Evolutionary conservation across 2,797 vertebrate genomes (phyloP), one percentile per base, ranked within the genome.

Genomic region (Trematomus bernacchii): DNA sequence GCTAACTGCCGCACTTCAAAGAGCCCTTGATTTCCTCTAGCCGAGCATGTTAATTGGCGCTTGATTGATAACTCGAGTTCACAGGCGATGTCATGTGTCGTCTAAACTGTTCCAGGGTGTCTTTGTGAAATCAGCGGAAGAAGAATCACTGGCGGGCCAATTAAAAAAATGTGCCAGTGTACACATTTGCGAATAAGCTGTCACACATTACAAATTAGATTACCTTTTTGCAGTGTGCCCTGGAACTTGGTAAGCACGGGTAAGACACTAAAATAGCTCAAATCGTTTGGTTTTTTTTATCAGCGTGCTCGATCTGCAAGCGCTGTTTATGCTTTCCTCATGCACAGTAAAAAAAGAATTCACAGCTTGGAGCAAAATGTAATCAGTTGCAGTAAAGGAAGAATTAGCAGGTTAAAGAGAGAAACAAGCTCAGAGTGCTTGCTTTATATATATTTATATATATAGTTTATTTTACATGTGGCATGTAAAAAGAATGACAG

Each of bases 161-260:
- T 93, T 91, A 90, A 54, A 58, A 40, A 42, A 53, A 53, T 92
- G 87, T 94, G 90, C 91, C 90, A 91, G 88, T 90, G 91, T 87
- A 89, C 92, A 93, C 86, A 93, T 85, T 93, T 90, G 93, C 90
- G 94, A 95, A 94, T 94, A 94, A 94, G 94, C 93, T 95, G 93
- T 96, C 94, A 94, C 94, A 94, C 93, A 87, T 91, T 94, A 95
- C 94, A 96, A 96, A 96, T 95, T 94, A 96, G 95, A 96, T 96
- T 96, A 96, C 92, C 93, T 95, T 93, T 86, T 66, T 89, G 84
- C 87, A 90, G 87, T 89, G 79, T 92, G 92, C 93, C 94, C 92
- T 86, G 91, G 87, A 94, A 95, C 93, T 89, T 90, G 53, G 80
- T 84, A 88, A 90, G 88, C 85, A 84, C 54, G 91, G 89, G 71